These are phyloP conservation scores for Pitangus sulphuratus DNA, from an alignment of 2,797 vertebrate species.

Conservation along the genomic window DNA sequence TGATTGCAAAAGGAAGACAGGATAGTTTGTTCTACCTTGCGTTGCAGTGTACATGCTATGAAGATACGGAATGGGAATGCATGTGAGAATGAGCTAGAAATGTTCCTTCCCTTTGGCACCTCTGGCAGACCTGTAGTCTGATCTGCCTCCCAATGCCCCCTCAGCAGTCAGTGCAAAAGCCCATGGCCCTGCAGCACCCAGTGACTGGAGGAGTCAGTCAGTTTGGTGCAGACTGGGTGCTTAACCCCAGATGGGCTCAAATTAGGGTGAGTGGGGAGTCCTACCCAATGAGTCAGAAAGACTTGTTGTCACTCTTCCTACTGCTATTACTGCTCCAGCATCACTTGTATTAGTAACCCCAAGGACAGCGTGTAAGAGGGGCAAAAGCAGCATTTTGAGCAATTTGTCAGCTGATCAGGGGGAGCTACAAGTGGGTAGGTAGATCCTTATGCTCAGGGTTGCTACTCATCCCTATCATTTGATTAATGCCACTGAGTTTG, in stretches of 20 bases:
- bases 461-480: background rate
- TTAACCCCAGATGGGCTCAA: background rate
- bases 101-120: background rate
- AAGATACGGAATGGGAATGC: background rate
- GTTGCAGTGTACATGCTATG: background rate
- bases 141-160: background rate
- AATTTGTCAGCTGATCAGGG: background rate
- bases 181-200: background rate
- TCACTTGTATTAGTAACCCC: background rate
- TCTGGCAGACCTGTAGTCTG: background rate
- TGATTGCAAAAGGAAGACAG: background rate
- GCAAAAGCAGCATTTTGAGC: background rate
- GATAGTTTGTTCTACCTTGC: background rate
- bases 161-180: background rate
- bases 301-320: background rate
- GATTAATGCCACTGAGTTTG: background rate
- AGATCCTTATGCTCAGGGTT: background rate
- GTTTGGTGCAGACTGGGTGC: fast-evolving
- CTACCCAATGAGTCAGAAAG: background rate
- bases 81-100: background rate
- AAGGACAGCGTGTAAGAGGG: background rate
- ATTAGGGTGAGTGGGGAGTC: background rate
- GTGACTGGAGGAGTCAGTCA: background rate
- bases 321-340: background rate
- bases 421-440: background rate